A percentile compares a stretch with the other conserved stretches of the same genome.
Conservation (phyloP, 1,140 invertebrate species). For the Philotrypesis tridentata region DNA sequence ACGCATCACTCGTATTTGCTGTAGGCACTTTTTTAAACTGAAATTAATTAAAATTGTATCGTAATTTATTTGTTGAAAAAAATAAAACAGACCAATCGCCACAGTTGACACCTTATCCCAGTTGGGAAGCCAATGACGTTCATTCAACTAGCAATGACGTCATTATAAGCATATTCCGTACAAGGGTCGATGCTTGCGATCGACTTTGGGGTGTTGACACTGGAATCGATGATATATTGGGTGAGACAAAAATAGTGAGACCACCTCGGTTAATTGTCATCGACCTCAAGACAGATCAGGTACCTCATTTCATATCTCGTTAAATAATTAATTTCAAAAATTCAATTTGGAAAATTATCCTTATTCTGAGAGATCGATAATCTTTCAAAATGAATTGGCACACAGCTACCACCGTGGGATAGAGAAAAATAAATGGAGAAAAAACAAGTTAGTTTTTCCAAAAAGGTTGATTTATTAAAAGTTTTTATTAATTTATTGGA, state of each 20-base stretch:
- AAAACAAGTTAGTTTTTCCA: no score
- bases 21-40: no score
- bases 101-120: constrained; percentile 81
- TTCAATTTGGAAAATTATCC: no score
- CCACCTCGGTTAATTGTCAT: constrained; percentile 80
- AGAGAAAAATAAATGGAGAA: no score
- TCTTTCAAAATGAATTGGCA: no score
- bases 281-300: constrained; percentile 82
- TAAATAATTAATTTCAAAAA: not conserved
- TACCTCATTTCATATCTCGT: constrained; percentile 41
- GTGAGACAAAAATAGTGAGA: constrained; percentile 76
- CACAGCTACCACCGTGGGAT: no score
- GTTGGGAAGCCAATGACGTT: constrained; percentile 78
- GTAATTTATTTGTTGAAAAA: constrained; percentile 17
- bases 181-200: constrained; percentile 81
- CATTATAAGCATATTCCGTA: constrained; percentile 81
- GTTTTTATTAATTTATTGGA: no score
- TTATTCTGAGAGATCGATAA: no score
- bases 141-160: constrained; percentile 70
- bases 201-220: constrained; percentile 85
- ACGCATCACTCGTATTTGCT: constrained; percentile 19
- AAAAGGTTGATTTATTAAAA: no score
- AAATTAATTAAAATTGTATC: not conserved
- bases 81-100: constrained; percentile 73
- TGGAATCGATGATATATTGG: constrained; percentile 82